These are phyloP conservation scores for Drosophila merina DNA, from an alignment of 2,888 invertebrate species.

Conservation along the genomic window DNA sequence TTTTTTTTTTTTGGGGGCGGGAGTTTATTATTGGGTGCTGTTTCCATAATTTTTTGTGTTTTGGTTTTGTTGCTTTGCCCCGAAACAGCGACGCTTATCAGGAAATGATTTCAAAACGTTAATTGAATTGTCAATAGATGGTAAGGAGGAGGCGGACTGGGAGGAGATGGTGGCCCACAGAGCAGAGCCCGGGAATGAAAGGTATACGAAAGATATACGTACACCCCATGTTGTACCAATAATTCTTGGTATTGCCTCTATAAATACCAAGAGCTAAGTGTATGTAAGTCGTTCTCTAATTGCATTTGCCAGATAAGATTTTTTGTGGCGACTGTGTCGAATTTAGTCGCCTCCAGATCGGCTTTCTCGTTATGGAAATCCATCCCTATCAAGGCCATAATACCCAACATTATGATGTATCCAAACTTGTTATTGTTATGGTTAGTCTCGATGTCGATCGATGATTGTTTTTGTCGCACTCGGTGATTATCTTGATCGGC, in stretches of 20 bases:
- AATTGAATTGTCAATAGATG: constrained; percentile 78
- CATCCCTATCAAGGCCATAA: constrained; percentile 26
- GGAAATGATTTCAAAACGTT: constrained; percentile 75
- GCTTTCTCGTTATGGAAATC: constrained; percentile 32
- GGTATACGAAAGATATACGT: constrained; percentile 24
- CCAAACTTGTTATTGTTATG: constrained; percentile 39
- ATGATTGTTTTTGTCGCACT: constrained; percentile 16
- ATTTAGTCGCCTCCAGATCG: constrained; percentile 2
- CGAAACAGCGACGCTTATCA: constrained; percentile 61
- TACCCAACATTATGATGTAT: constrained; percentile 27
- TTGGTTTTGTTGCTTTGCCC: constrained; percentile 44
- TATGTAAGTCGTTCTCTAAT: constrained; percentile 64
- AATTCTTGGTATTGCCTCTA: constrained; percentile 45
- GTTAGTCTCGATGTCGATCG: constrained; percentile 24
- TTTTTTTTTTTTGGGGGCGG: not conserved
- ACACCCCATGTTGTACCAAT: constrained; percentile 10
- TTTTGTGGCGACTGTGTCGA: constrained; percentile 9
- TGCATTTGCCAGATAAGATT: constrained; percentile 68
- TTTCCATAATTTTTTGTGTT: constrained; percentile 43
- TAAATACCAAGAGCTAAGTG: constrained; percentile 37
- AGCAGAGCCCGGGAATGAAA: constrained; percentile 23
- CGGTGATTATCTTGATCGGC: constrained; percentile 45
- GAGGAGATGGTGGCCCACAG: not conserved
- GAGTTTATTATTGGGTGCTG: constrained; percentile 28
- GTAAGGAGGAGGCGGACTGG: constrained; percentile 33